These are phyloP conservation scores for Margaritifera margaritifera DNA, from an alignment of 2,888 invertebrate genomes.

Conservation along the genomic window DNA sequence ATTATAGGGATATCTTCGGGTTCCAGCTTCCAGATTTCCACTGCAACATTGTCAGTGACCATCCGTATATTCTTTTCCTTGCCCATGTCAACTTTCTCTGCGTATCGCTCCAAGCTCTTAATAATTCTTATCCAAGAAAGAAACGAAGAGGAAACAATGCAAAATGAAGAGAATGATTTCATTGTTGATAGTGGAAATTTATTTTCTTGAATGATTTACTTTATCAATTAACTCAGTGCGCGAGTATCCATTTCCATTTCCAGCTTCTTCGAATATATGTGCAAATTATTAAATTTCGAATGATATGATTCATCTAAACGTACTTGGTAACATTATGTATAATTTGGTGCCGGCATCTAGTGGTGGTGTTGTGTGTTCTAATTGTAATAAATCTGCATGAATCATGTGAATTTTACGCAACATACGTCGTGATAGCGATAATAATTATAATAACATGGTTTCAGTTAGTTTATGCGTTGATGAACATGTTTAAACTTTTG, in stretches of 20 bases:
- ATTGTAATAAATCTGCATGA: too few relatives aligned
- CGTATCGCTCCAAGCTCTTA: slow-evolving; percentile 51
- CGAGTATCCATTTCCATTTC: background rate
- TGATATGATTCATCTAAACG: too few relatives aligned
- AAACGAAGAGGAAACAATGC: background rate
- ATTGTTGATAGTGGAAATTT: too few relatives aligned
- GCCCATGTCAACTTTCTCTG: slow-evolving; percentile 47
- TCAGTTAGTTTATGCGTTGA: too few relatives aligned
- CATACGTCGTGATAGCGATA: too few relatives aligned
- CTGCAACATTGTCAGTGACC: slow-evolving; percentile 56
- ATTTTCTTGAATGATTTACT: background rate
- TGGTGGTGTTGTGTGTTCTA: too few relatives aligned
- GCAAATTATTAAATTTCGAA: too few relatives aligned
- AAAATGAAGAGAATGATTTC: background rate
- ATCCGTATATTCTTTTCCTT: slow-evolving; percentile 37
- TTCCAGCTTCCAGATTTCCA: slow-evolving; percentile 58
- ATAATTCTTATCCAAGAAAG: slow-evolving; percentile 43
- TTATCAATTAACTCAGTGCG: background rate
- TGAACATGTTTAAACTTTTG: too few relatives aligned
- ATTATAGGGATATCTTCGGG: slow-evolving; percentile 44
- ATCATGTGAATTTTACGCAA: too few relatives aligned
- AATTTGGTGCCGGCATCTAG: too few relatives aligned
- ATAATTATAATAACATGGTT: too few relatives aligned
- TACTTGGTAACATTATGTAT: too few relatives aligned
- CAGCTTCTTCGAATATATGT: background rate